These are phyloP conservation scores for Anabacerthia variegaticeps DNA, from an alignment of 2,797 vertebrate genomes.

Conservation along the genomic window DNA sequence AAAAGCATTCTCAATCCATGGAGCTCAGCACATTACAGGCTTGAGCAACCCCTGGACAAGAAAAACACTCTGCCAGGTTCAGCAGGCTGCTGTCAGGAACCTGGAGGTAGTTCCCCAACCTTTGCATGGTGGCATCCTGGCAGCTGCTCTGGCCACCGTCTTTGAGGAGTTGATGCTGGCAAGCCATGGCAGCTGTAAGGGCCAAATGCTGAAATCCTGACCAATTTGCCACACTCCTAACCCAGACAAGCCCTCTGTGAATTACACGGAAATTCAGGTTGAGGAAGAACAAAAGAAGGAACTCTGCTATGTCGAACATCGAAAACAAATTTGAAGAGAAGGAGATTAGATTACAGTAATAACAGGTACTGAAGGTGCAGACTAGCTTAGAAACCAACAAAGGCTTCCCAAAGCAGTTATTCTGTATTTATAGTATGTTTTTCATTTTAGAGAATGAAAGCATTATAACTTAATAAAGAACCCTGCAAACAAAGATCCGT, in stretches of 20 bases:
- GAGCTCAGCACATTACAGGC: slow-evolving; percentile 30
- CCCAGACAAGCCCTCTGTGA: not conserved
- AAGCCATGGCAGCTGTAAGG: not conserved
- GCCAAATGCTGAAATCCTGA: not conserved
- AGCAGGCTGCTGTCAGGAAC: not conserved
- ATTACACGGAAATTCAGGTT: not conserved
- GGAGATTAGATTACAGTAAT: not conserved
- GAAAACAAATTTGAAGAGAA: slow-evolving; percentile 11
- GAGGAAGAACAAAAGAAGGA: not conserved
- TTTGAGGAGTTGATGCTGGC: not conserved
- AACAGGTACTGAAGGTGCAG: not conserved
- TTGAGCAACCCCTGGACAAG: slow-evolving; percentile 46
- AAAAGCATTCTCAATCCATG: slow-evolving; percentile 16
- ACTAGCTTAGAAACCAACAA: not conserved
- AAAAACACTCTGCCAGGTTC: slow-evolving; percentile 34
- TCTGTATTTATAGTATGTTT: not conserved
- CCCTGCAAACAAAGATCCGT: not conserved
- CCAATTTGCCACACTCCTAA: not conserved
- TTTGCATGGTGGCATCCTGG: not conserved
- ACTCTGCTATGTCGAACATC: not conserved
- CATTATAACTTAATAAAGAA: not conserved
- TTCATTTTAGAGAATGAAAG: not conserved
- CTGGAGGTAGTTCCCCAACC: not conserved
- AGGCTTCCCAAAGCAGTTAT: not conserved
- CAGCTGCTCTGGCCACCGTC: not conserved